These are phyloP conservation scores for Erpobdella octoculata DNA, from an alignment of 2,888 invertebrate species.

Conservation along the genomic window DNA sequence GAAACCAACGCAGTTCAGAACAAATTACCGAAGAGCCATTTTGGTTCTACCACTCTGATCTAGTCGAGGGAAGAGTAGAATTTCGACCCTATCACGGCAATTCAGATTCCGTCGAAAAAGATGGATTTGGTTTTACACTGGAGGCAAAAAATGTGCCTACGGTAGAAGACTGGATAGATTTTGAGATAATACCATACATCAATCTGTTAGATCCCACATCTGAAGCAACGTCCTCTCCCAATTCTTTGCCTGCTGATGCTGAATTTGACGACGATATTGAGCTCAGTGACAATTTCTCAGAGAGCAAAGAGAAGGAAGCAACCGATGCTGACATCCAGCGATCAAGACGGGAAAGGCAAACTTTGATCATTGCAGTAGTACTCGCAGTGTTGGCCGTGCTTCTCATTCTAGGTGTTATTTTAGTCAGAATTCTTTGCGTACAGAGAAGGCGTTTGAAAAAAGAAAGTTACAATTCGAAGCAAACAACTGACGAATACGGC, in stretches of 20 bases:
- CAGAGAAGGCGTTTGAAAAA: background rate
- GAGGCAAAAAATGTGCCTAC: background rate
- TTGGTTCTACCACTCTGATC: constrained; percentile 4
- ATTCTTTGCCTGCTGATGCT: background rate
- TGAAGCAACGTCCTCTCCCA: background rate
- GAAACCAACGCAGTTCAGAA: background rate
- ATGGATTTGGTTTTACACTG: background rate
- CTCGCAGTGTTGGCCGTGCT: constrained; percentile 10
- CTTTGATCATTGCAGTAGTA: constrained; percentile 12
- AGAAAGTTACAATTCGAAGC: background rate
- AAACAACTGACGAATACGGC: background rate
- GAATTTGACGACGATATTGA: background rate
- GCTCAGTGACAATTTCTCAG: too few relatives aligned
- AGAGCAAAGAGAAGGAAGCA: background rate
- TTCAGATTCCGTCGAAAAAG: background rate
- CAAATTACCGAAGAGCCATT: background rate
- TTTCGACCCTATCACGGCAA: background rate
- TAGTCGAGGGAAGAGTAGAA: background rate
- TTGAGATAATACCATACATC: background rate
- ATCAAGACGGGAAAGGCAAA: constrained; percentile 4
- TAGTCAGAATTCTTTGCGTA: background rate
- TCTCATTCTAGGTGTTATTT: constrained; percentile 1
- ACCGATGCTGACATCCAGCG: background rate
- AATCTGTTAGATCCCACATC: background rate
- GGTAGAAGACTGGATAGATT: background rate